Evolutionary conservation across 2,888 invertebrate genomes (phyloP), one percentile per base, ranked within the genome.

Genomic region (Ennomos erosarius): DNA sequence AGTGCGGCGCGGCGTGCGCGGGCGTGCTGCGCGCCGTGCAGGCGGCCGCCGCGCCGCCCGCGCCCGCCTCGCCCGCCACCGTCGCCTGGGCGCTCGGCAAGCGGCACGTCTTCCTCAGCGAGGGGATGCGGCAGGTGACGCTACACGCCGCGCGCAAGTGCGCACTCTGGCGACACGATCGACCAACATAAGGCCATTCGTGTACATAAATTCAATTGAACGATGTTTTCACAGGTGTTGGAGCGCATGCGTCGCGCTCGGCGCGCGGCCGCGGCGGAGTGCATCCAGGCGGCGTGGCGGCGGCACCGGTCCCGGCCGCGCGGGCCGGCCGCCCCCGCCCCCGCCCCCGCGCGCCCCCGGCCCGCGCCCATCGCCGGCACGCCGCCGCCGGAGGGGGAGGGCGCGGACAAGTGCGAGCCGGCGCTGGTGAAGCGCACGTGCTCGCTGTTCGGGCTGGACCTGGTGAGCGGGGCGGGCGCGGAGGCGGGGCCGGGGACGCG

Each of bases 101-200:
- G 84, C 93, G 98, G 3, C 98, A 99, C 86, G 97, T 98, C 45
- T 99, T 99, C 87, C 94, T 98, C 62, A 98, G 98, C 90, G 98
- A 98, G 88, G 97, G 97, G 34, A 97, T 98, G 77, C 94, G 98
- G 8, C 98, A 98, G 88, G 97, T 97, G 71, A 10, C 69, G 44
- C 55, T 58, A 26, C 5, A 6, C 5, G 26, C 5, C 16, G 16
- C 16, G 16, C 16, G 16, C 16, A 3, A 16, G 16, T 16, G 16
- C 16, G 16, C 1, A 2, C 16, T 3, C 1, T 16, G 3, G 1
- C 16, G 16, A 16, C 16, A 16, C 16, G 16, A 3, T 16, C 16
- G 16, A 16, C 16, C 16, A 3, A n/a, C n/a, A 16, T 16, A 3
- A 16, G 3, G 3, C 16, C 1, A 16, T 16, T 16, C 3, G 16